Evolutionary conservation across 2,797 vertebrate genomes (phyloP), one percentile per base, ranked within the genome.

Genomic region (Clarias fuscus): DNA sequence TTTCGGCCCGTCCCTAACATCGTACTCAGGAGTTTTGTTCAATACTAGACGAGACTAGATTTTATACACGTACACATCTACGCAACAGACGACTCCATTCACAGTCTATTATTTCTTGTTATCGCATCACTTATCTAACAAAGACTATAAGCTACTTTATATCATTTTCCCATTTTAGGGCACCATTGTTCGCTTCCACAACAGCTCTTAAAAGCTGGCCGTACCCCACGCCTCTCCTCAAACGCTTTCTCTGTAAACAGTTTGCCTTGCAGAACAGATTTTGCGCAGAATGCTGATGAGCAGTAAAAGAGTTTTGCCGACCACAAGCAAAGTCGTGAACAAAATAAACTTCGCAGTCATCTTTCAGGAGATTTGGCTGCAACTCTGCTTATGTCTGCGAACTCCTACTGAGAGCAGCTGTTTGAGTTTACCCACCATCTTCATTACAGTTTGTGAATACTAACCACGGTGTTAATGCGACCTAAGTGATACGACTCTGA

Each of bases 201-300:
- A 58, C 53, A 33, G 53, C 30, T 18, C 53, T 33, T 78, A 78
- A 62, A 62, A 79, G 59, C 24, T 79, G 58, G 18, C 33, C 40
- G 27, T 53, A 30, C n/a, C 64, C 8, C n/a, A 7, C 80, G 30
- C 65, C 17, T 48, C 40, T 53, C n/a, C 43, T n/a, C 11, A 24
- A 67, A 70, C 80, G 17, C 43, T 3, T 72, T 77, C 67, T 83
- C 82, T 86, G 79, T 86, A 86, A 88, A 87, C 62, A 75, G 70
- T 86, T 86, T 77, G 85, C 86, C 85, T 84, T 88, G 85, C 73
- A 22, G 33, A 85, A 77, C 79, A 83, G 86, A 83, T 88, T 48
- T 86, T 89, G 88, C 43, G 67, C 81, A 67, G 90, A 90, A 65
- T 78, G 20, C 82, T 87, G 85, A 88, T 83, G 88, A 85, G 79